Percentiles rank a stretch among this genome's conserved stretches.
Conservation (phyloP, 2,797 vertebrate species). For the Sebastes trivittatus region DNA sequence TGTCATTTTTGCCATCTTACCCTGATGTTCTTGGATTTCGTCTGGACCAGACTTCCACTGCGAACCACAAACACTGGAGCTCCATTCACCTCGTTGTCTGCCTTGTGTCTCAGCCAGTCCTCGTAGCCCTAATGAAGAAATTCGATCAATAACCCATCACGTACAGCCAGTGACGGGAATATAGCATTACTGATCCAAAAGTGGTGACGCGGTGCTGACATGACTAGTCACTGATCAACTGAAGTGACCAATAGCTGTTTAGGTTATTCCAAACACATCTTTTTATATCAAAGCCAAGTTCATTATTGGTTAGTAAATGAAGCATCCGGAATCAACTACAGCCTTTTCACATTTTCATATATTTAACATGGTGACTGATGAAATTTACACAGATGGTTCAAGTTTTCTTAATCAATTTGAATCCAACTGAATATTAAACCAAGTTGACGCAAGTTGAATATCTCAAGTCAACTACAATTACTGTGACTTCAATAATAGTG, state of each 20-base stretch:
- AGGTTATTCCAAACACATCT: not conserved
- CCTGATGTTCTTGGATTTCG: slow-evolving; percentile 97
- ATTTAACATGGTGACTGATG: not conserved
- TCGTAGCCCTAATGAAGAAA: slow-evolving; percentile 89
- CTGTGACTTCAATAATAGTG: not conserved
- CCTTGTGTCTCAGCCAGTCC: slow-evolving; percentile 98
- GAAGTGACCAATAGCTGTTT: not conserved
- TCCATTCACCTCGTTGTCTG: slow-evolving; percentile 98
- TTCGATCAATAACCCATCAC: not conserved
- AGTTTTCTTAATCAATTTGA: not conserved
- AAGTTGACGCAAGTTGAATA: not conserved
- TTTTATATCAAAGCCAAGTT: not conserved
- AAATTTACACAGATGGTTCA: not conserved
- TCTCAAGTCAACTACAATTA: not conserved
- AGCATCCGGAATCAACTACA: not conserved
- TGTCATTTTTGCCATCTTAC: slow-evolving; percentile 76
- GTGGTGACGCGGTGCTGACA: not conserved
- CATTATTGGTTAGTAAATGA: not conserved
- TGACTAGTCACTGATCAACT: not conserved
- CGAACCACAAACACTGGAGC: slow-evolving; percentile 97
- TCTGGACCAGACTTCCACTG: slow-evolving; percentile 97
- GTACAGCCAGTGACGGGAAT: not conserved
- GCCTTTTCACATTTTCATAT: not conserved
- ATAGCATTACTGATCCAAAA: not conserved
- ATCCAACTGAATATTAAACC: not conserved